A percentile compares a stretch with the other conserved stretches of the same genome.
phyloP scores from a whole-genome alignment of 2,797 vertebrate genomes.

The Syngnathus rostellatus region DNA sequence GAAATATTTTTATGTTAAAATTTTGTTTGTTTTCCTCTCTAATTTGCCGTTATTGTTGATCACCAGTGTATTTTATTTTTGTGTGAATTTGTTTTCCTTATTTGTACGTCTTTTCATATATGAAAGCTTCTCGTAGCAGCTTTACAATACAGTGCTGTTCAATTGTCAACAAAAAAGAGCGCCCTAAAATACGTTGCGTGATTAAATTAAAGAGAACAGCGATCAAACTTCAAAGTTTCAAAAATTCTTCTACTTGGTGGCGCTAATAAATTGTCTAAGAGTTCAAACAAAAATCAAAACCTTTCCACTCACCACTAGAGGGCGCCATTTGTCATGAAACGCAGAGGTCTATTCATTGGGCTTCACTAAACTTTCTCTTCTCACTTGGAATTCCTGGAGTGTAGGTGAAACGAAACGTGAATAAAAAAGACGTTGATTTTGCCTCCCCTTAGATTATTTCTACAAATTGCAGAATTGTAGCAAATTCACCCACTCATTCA shows the following conservation, averaged over 20 bases:
- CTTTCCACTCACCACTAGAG: slow-evolving; percentile 41
- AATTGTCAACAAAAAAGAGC: too few relatives aligned
- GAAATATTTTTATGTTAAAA: too few relatives aligned
- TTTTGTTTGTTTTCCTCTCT: too few relatives aligned
- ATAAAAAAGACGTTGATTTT: background rate
- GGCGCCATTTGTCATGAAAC: slow-evolving; percentile 15
- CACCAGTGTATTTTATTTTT: too few relatives aligned
- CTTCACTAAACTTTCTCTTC: background rate
- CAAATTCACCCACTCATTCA: background rate
- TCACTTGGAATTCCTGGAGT: background rate
- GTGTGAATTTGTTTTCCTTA: too few relatives aligned
- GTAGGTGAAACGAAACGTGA: background rate
- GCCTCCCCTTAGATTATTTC: too few relatives aligned
- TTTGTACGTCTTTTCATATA: too few relatives aligned
- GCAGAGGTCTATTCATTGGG: background rate
- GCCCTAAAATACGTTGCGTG: background rate
- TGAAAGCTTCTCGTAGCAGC: background rate
- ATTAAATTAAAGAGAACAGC: background rate
- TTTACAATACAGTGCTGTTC: too few relatives aligned
- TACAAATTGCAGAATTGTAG: background rate
- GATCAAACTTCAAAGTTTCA: background rate
- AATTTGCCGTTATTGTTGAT: too few relatives aligned
- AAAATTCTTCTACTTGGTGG: too few relatives aligned
- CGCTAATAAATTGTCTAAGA: too few relatives aligned
- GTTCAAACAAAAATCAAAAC: background rate